Percentiles rank a stretch among this genome's conserved stretches.
phyloP scores from a whole-genome alignment of 2,113 vertebrate species.

The Oriolus oriolus region DNA sequence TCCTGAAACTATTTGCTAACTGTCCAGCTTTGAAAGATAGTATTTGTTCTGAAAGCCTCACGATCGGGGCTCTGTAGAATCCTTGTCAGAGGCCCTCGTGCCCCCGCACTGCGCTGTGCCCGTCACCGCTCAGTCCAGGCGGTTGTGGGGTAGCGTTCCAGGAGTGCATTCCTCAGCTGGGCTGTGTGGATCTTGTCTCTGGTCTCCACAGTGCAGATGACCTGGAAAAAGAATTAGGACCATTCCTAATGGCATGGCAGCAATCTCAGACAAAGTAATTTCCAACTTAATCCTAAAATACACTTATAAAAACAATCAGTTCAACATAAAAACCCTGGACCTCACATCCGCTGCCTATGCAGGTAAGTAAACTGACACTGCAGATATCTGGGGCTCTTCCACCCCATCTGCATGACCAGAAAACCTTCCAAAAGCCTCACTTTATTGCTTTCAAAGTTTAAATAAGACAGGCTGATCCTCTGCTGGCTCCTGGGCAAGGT shows the following conservation, averaged over 20 bases:
- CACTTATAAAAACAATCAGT: background rate
- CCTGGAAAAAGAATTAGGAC: slow-evolving; percentile 71
- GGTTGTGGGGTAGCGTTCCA: slow-evolving; percentile 80
- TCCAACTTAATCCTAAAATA: background rate
- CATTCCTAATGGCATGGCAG: background rate
- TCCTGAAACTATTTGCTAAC: background rate
- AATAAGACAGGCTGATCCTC: background rate
- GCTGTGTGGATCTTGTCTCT: slow-evolving; percentile 81
- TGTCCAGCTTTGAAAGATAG: background rate
- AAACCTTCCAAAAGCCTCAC: background rate
- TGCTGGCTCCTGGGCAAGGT: background rate
- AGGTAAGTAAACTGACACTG: background rate
- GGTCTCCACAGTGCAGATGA: slow-evolving; percentile 86
- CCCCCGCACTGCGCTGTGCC: background rate
- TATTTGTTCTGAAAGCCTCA: background rate
- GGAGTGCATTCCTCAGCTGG: slow-evolving; percentile 75
- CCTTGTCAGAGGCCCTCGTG: background rate
- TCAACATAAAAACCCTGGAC: background rate
- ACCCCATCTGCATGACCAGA: background rate
- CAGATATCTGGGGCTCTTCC: background rate
- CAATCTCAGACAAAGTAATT: background rate
- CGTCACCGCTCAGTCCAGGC: slow-evolving; percentile 81
- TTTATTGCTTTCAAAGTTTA: background rate
- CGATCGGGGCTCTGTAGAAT: background rate
- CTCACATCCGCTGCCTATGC: accelerated